phyloP scores from a whole-genome alignment of 37 sponge, comb jelly and placozoan genomes.

The Beroe forskalii region DNA sequence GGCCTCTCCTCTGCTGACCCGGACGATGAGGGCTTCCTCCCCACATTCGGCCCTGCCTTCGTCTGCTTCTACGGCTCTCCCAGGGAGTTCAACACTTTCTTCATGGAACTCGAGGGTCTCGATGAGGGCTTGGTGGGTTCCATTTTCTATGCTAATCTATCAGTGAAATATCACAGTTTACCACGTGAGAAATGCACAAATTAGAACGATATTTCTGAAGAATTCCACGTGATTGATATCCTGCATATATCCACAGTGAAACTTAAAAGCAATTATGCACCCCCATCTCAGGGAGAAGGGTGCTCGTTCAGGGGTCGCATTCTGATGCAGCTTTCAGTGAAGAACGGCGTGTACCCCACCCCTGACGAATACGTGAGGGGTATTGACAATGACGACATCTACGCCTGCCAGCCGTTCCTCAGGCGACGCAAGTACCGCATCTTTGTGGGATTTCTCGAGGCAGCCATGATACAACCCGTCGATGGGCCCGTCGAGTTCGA shows the following conservation, averaged over 20 bases:
- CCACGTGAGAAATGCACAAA: too few species aligned
- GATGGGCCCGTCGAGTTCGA: constrained; percentile 90
- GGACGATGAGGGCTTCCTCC: constrained; percentile 84
- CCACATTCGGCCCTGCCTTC: constrained; percentile 93
- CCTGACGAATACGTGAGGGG: not conserved
- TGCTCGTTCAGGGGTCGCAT: constrained; percentile 52
- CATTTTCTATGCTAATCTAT: too few species aligned
- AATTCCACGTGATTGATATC: too few species aligned
- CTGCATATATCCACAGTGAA: too few species aligned
- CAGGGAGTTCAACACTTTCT: constrained; percentile 81
- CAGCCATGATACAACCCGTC: constrained; percentile 76
- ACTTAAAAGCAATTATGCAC: too few species aligned
- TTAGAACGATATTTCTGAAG: too few species aligned
- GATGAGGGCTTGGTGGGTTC: constrained; percentile 70
- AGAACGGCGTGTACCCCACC: constrained; percentile 11
- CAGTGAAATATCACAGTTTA: too few species aligned
- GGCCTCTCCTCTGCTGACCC: constrained; percentile 89
- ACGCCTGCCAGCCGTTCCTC: constrained; percentile 73
- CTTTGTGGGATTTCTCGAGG: constrained; percentile 85
- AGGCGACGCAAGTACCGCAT: constrained; percentile 80
- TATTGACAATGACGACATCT: constrained; percentile 34
- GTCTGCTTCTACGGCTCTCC: constrained; percentile 94
- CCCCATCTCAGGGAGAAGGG: constrained; percentile 60
- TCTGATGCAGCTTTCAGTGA: constrained; percentile 32
- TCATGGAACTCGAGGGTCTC: constrained; percentile 80